Percentiles rank a stretch among this genome's conserved stretches.
phyloP scores from a whole-genome alignment of 2,113 vertebrate genomes.

The Propithecus coquereli region DNA sequence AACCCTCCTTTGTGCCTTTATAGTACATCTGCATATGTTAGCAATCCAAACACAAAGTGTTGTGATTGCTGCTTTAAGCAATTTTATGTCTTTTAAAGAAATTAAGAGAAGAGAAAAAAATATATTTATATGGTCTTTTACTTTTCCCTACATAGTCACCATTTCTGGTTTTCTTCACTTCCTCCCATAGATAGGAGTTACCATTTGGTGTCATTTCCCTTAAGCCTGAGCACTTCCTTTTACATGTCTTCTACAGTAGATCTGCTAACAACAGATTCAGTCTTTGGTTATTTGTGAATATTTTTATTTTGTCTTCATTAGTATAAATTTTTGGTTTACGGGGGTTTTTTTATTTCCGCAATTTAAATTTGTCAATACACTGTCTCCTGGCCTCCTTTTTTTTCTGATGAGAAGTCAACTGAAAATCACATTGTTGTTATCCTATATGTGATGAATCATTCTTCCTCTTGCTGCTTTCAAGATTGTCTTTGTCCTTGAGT shows the following conservation, averaged over 20 bases:
- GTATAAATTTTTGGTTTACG: not conserved
- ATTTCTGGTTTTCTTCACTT: not conserved
- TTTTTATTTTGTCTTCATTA: not conserved
- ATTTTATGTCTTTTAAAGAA: slow-evolving; percentile 14
- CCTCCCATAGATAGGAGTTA: not conserved
- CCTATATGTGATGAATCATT: not conserved
- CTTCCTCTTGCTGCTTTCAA: not conserved
- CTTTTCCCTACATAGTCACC: not conserved
- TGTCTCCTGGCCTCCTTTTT: not conserved
- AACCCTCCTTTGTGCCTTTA: not conserved
- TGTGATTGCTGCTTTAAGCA: not conserved
- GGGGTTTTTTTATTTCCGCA: not conserved
- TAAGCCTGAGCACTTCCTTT: not conserved
- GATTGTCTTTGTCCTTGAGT: not conserved
- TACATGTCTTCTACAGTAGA: not conserved
- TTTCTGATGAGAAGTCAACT: slow-evolving; percentile 9
- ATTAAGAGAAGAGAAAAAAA: not conserved
- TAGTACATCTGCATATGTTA: not conserved
- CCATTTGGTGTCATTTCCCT: not conserved
- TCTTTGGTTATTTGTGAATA: not conserved
- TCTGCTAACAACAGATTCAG: not conserved
- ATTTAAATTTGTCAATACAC: not conserved
- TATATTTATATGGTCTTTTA: not conserved
- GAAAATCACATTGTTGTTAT: not conserved
- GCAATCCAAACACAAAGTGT: not conserved